Conservation (phyloP, 2,888 invertebrate species). For the Rhorus exstirpatorius region DNA sequence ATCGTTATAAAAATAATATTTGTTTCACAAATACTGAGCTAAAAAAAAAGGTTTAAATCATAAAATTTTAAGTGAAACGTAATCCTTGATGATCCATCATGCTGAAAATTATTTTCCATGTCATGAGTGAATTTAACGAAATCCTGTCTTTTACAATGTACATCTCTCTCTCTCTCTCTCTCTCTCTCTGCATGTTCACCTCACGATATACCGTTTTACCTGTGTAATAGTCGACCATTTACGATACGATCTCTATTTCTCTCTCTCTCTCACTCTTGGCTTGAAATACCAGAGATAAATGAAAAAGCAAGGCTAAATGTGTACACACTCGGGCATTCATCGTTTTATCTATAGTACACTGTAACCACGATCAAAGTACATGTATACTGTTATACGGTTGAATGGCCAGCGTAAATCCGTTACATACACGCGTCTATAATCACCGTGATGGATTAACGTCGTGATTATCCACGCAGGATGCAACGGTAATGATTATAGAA, state of each 20-base stretch:
- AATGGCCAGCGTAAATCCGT: slow-evolving; percentile 60
- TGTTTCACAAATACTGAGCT: too few relatives aligned
- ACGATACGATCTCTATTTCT: slow-evolving; percentile 47
- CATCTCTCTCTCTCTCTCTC: too few relatives aligned
- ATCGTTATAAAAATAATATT: too few relatives aligned
- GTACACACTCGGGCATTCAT: slow-evolving; percentile 43
- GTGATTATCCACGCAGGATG: slow-evolving; percentile 66
- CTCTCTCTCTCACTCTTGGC: not conserved
- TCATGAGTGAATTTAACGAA: slow-evolving; percentile 14
- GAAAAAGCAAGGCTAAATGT: slow-evolving; percentile 56
- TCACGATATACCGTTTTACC: slow-evolving; percentile 59
- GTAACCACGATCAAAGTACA: slow-evolving; percentile 50
- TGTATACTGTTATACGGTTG: slow-evolving; percentile 65
- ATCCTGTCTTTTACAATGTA: slow-evolving; percentile 39
- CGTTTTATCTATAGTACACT: slow-evolving; percentile 18
- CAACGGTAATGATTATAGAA: slow-evolving; percentile 41
- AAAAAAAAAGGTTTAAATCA: too few relatives aligned
- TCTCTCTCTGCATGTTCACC: slow-evolving; percentile 20
- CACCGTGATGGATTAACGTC: slow-evolving; percentile 51
- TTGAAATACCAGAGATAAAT: slow-evolving; percentile 49
- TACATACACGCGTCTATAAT: slow-evolving; percentile 49
- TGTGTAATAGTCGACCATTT: slow-evolving; percentile 46
- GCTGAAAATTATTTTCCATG: slow-evolving; percentile 21
- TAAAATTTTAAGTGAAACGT: too few relatives aligned
- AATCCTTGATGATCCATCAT: not conserved